A percentile compares a stretch with the other conserved stretches of the same genome.
Evolutionary conservation across 2,888 invertebrate genomes (phyloP).

Genomic region (Sphecodes monilicornis): DNA sequence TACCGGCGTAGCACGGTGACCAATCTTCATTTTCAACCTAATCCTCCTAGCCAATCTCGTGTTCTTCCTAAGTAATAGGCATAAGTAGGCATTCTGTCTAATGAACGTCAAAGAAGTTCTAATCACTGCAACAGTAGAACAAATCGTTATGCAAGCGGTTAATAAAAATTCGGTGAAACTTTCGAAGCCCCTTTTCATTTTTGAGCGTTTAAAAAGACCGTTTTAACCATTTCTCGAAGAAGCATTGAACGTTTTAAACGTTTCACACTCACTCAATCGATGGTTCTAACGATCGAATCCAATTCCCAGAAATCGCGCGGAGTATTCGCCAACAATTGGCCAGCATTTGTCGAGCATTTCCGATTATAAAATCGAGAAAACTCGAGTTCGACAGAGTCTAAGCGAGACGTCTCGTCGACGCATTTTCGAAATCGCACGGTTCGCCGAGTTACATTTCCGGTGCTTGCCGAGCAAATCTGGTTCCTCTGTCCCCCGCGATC

Average conservation of each 20-base stretch:
- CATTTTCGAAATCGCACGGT: neutral
- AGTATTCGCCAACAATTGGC: neutral
- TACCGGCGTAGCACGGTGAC: constrained; percentile 14
- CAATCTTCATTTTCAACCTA: constrained; percentile 47
- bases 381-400: neutral
- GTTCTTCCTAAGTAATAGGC: too few species aligned
- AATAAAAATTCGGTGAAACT: too few species aligned
- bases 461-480: neutral
- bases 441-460: neutral
- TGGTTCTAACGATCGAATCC: too few species aligned
- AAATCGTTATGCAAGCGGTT: too few species aligned
- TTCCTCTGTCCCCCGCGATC: neutral
- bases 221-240: too few species aligned
- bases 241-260: too few species aligned
- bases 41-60: constrained; percentile 4
- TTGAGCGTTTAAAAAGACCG: too few species aligned
- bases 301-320: neutral
- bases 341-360: neutral
- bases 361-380: neutral
- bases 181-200: too few species aligned
- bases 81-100: too few species aligned
- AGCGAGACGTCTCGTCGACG: neutral
- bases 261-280: too few species aligned
- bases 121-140: too few species aligned
- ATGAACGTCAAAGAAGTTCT: too few species aligned